phyloP scores from a whole-genome alignment of 64 coral and sea anemone species.

The Pocillopora verrucosa region DNA sequence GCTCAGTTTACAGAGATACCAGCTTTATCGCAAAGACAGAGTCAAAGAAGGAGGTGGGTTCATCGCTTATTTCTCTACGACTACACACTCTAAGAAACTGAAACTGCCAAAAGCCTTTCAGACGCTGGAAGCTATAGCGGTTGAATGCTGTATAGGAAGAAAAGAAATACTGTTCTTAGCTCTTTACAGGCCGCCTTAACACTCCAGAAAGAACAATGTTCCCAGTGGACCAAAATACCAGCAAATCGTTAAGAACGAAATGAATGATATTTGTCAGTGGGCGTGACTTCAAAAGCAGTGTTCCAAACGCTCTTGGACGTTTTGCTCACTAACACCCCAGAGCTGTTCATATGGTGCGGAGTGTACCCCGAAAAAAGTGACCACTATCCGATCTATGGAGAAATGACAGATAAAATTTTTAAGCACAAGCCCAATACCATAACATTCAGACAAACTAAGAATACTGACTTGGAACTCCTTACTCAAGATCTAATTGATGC shows the following conservation, averaged over 20 bases:
- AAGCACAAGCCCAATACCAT: constrained; percentile 25
- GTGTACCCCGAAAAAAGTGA: neutral
- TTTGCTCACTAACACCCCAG: constrained; percentile 11
- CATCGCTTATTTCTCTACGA: constrained; percentile 1
- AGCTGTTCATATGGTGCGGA: no score
- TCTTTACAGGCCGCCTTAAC: constrained; percentile 50
- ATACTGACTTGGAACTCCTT: constrained; percentile 39
- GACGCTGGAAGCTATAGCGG: constrained; percentile 26
- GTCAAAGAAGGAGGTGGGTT: constrained; percentile 44
- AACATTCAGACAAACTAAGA: constrained; percentile 28
- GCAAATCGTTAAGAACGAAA: constrained; percentile 14
- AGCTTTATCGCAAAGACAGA: constrained; percentile 45
- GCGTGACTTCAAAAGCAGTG: constrained; percentile 32
- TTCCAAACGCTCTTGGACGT: constrained; percentile 30
- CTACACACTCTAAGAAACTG: constrained; percentile 6
- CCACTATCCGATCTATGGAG: constrained; percentile 17
- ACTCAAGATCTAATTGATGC: constrained; percentile 41
- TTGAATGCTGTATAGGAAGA: constrained; percentile 34
- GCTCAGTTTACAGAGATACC: constrained; percentile 42
- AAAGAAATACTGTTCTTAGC: constrained; percentile 12
- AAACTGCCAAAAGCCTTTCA: constrained; percentile 29
- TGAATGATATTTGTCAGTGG: constrained; percentile 22
- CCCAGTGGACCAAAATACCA: neutral
- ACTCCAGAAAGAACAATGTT: neutral
- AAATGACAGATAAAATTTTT: constrained; percentile 17